Evolutionary conservation across 2,113 vertebrate species (phyloP).

Genomic region (Hippopotamus amphibius): DNA sequence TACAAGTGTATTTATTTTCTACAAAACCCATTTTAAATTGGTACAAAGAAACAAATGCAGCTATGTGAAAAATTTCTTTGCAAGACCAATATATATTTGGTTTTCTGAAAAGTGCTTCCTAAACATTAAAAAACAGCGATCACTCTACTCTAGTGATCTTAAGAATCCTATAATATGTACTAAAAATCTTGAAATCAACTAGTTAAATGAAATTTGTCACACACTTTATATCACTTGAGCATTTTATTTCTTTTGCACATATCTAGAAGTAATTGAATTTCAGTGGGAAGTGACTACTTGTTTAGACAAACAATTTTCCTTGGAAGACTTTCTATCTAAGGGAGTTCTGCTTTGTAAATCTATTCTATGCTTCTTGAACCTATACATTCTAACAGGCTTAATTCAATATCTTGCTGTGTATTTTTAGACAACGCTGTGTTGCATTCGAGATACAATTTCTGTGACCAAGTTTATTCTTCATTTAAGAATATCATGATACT

Average conservation of each 20-base stretch:
- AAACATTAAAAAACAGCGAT: conserved; percentile 54
- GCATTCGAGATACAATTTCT: conserved; percentile 60
- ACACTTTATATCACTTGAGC: conserved; percentile 68
- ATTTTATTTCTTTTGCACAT: conserved; percentile 70
- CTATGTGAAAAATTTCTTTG: conserved; percentile 52
- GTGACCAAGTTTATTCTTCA: conserved; percentile 59
- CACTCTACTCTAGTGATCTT: background rate
- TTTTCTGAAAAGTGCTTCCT: conserved; percentile 54
- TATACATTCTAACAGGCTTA: conserved; percentile 61
- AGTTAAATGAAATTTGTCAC: conserved; percentile 73
- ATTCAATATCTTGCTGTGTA: conserved; percentile 51
- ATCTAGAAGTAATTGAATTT: conserved; percentile 71
- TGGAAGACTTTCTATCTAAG: conserved; percentile 60
- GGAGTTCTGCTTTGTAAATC: conserved; percentile 68
- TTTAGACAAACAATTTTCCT: conserved; percentile 76
- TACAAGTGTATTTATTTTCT: conserved; percentile 15
- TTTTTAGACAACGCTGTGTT: conserved; percentile 50
- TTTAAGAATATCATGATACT: conserved; percentile 43
- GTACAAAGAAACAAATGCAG: conserved; percentile 11
- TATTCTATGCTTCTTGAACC: conserved; percentile 51
- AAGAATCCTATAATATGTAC: conserved; percentile 43
- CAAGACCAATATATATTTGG: conserved; percentile 49
- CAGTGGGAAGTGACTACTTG: conserved; percentile 70
- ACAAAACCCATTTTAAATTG: conserved; percentile 67
- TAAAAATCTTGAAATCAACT: conserved; percentile 67